These are phyloP conservation scores for Cynocephalus volans DNA, from an alignment of 2,113 vertebrate species.

Conservation along the genomic window DNA sequence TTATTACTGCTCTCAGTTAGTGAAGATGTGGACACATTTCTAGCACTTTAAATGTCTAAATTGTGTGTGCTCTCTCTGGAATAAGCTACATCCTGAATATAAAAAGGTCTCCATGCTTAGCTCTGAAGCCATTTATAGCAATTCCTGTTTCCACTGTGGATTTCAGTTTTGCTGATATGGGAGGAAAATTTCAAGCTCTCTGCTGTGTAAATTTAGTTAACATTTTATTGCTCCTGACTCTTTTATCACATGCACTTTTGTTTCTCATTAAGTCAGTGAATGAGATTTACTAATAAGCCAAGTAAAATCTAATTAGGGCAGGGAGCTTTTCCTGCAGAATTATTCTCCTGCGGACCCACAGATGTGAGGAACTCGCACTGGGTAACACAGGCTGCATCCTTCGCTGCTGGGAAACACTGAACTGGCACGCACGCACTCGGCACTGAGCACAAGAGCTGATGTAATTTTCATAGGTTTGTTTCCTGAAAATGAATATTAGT, in stretches of 20 bases:
- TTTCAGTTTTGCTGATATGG: slow-evolving; percentile 79
- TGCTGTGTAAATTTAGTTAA: slow-evolving; percentile 77
- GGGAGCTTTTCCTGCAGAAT: slow-evolving; percentile 84
- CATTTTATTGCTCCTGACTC: slow-evolving; percentile 80
- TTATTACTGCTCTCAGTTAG: neutral
- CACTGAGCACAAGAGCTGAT: neutral
- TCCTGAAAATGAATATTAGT: slow-evolving; percentile 77
- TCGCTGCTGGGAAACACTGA: accelerated
- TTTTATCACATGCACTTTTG: slow-evolving; percentile 86
- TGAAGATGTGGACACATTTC: neutral
- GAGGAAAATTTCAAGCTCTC: slow-evolving; percentile 82
- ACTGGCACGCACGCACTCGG: neutral
- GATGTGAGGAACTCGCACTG: slow-evolving; percentile 62
- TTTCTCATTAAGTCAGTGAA: slow-evolving; percentile 88
- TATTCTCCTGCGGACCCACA: slow-evolving; percentile 80
- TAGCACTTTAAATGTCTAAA: slow-evolving; percentile 26
- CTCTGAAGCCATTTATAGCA: slow-evolving; percentile 78
- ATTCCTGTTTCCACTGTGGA: slow-evolving; percentile 81
- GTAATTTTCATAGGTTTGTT: neutral
- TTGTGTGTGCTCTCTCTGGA: slow-evolving; percentile 43
- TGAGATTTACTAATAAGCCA: slow-evolving; percentile 88
- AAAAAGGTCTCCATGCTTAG: slow-evolving; percentile 45
- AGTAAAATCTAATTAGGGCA: slow-evolving; percentile 89
- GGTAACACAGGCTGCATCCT: accelerated
- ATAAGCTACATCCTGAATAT: slow-evolving; percentile 70